Percentiles rank a stretch among this genome's conserved stretches.
These are phyloP conservation scores for Acanthosoma haemorrhoidale DNA, from an alignment of 2,888 invertebrate species.

Conservation along the genomic window DNA sequence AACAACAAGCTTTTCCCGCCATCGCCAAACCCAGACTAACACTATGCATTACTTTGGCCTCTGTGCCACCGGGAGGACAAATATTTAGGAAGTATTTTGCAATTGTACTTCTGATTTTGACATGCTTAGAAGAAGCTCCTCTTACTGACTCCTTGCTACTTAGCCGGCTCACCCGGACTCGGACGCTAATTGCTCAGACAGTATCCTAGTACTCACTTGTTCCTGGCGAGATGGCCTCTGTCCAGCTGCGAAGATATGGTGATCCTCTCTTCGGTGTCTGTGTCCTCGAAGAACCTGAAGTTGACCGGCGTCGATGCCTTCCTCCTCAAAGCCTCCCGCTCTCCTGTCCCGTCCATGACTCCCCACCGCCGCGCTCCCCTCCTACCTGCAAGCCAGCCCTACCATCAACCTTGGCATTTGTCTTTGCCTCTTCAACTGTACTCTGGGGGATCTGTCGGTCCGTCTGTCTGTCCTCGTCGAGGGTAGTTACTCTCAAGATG, in stretches of 20 bases:
- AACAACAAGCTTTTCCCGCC: no score
- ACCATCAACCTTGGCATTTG: background rate
- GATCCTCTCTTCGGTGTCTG: constrained; percentile 30
- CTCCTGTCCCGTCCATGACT: constrained; percentile 13
- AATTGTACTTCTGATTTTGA: no score
- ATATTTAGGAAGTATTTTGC: no score
- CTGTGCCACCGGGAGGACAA: no score
- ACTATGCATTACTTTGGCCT: no score
- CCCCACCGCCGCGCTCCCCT: constrained; percentile 21
- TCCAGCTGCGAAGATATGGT: background rate
- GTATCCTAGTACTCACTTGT: constrained; percentile 29
- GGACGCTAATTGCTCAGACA: no score
- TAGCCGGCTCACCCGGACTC: no score
- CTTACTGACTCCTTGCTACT: no score
- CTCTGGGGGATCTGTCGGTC: background rate
- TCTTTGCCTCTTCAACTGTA: background rate
- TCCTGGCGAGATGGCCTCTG: constrained; percentile 5
- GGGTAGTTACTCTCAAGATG: no score
- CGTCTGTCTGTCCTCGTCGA: background rate
- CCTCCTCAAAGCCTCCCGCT: constrained; percentile 25
- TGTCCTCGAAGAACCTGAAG: constrained; percentile 37
- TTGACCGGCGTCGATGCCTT: constrained; percentile 34
- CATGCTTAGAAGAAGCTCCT: no score
- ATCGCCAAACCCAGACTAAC: no score
- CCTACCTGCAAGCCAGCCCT: constrained; percentile 20